These are phyloP conservation scores for Anolis carolinensis DNA, from an alignment of 2,113 vertebrate species.

Conservation along the genomic window DNA sequence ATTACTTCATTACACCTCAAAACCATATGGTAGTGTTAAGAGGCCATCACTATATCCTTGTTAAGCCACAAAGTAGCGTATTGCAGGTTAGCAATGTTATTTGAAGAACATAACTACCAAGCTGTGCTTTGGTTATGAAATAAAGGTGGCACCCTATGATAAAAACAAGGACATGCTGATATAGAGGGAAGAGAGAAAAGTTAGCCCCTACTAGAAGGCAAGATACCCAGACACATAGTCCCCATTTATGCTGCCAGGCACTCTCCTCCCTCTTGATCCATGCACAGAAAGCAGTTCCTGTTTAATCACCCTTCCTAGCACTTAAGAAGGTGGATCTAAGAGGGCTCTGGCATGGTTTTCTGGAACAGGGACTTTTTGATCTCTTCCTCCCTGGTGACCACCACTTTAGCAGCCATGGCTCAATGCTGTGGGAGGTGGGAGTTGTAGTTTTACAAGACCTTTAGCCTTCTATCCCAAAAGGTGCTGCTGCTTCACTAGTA, in stretches of 20 bases:
- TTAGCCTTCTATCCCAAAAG: no score
- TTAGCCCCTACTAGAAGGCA: no score
- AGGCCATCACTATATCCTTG: neutral
- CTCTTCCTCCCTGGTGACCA: neutral
- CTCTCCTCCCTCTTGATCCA: neutral
- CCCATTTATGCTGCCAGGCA: neutral
- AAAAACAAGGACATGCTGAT: neutral
- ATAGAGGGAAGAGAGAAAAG: neutral
- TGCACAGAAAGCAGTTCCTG: neutral
- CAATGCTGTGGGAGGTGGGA: no score
- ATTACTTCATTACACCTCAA: neutral
- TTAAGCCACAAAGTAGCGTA: no score
- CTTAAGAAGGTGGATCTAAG: neutral
- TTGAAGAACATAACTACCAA: neutral
- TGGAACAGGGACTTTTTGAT: neutral
- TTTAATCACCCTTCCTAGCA: neutral
- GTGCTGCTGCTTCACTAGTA: no score
- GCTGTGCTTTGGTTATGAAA: neutral
- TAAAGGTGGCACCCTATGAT: neutral
- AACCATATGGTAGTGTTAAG: neutral
- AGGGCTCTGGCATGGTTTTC: neutral
- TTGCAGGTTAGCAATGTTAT: neutral
- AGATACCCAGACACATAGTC: neutral
- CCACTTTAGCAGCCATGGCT: no score
- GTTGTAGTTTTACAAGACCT: no score